Percentiles rank a stretch among this genome's conserved stretches.
These are phyloP conservation scores for Cephus sareptanus DNA, from an alignment of 2,888 invertebrate genomes.

Conservation along the genomic window DNA sequence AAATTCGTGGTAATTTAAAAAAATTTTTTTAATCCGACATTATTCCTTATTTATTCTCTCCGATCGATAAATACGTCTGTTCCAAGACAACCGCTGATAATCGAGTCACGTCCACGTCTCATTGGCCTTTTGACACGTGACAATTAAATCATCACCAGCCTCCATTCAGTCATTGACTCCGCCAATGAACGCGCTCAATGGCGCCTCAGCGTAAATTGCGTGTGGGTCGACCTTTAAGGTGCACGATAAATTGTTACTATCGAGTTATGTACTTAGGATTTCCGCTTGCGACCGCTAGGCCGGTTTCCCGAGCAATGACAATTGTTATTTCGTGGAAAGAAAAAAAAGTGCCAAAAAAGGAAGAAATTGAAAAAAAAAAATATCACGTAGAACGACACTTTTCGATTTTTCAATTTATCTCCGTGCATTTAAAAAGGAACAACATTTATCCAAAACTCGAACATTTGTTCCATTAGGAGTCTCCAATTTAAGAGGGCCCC, in stretches of 20 bases:
- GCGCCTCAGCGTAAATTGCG: slow-evolving; percentile 39
- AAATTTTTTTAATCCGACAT: neutral
- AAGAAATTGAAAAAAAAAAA: neutral
- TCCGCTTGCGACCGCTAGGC: neutral
- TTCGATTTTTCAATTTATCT: neutral
- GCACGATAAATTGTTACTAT: neutral
- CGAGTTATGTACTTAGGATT: neutral
- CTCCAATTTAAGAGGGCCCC: slow-evolving; percentile 24
- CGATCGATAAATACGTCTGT: neutral
- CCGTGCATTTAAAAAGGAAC: neutral
- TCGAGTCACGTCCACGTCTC: slow-evolving; percentile 18
- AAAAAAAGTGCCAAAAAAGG: neutral
- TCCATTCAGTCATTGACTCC: slow-evolving; percentile 47
- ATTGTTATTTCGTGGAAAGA: neutral
- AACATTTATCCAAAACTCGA: neutral
- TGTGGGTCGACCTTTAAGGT: slow-evolving; percentile 40
- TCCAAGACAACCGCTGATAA: slow-evolving; percentile 15
- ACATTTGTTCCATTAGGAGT: slow-evolving; percentile 41
- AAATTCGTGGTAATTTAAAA: neutral
- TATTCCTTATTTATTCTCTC: neutral
- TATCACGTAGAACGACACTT: neutral
- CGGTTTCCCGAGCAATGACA: neutral
- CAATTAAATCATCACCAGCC: slow-evolving; percentile 56
- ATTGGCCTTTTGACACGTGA: slow-evolving; percentile 46
- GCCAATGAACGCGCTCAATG: slow-evolving; percentile 33